A percentile compares a stretch with the other conserved stretches of the same genome.
Conservation (phyloP, 2,888 invertebrate species). For the Orchestes rusci region DNA sequence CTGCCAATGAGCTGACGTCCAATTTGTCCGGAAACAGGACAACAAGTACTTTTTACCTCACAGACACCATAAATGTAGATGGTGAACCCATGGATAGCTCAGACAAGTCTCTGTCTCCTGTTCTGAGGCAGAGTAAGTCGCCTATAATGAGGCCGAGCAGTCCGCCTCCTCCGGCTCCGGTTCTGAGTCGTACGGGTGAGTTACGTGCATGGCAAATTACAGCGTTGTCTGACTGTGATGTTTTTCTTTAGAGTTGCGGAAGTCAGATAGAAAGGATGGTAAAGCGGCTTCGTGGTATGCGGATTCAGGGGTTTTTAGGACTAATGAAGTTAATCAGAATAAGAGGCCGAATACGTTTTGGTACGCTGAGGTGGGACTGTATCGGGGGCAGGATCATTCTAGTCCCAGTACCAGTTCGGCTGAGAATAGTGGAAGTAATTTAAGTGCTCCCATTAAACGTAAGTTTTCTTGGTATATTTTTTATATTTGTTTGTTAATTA, state of each 20-base stretch:
- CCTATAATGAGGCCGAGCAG: conserved; percentile 24
- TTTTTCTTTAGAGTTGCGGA: conserved; percentile 10
- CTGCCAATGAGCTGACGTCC: conserved; percentile 48
- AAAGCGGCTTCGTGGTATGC: conserved; percentile 29
- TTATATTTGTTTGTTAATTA: too few species aligned
- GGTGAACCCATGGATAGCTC: conserved; percentile 25
- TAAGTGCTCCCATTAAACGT: conserved; percentile 25
- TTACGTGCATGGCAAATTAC: not conserved
- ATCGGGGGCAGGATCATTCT: conserved; percentile 45
- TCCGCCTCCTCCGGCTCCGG: conserved; percentile 41
- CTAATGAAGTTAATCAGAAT: conserved; percentile 40
- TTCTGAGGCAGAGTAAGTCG: conserved; percentile 13
- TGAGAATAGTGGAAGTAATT: conserved; percentile 39
- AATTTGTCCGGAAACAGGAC: conserved; percentile 30
- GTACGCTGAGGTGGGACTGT: conserved; percentile 63
- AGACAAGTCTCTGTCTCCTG: conserved; percentile 21
- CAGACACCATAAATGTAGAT: conserved; percentile 59
- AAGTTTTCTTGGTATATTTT: too few species aligned
- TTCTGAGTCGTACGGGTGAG: conserved; percentile 19
- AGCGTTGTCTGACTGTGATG: not conserved
- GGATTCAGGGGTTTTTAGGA: conserved; percentile 32
- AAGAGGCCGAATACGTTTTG: conserved; percentile 52
- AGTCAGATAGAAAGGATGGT: conserved; percentile 23
- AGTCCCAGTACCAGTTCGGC: conserved; percentile 40
- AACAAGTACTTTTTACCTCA: conserved; percentile 62